Base-by-base conservation (phyloP, 1,140 invertebrate genomes). In the Ditylenchus dipsaci region DNA sequence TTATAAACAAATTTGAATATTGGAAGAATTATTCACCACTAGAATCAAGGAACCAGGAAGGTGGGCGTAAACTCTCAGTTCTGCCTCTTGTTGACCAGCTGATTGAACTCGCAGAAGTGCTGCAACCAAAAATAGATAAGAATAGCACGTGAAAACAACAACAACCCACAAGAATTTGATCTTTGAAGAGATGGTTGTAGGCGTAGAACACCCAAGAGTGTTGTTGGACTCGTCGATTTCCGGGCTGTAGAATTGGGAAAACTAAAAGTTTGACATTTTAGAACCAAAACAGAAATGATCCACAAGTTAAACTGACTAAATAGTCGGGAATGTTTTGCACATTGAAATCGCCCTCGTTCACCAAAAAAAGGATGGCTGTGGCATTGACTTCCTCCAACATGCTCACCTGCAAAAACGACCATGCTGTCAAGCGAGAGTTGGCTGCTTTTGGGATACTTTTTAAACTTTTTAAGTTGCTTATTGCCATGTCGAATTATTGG, bases 221-320 rank as follows among this genome's bases (percentile, higher is more conserved):
- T 13, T 19, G 29, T 67, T 30, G 9, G 49, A 27, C 45, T 38
- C 62, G 27, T 67, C 74, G 21, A 81, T 63, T 68, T 81, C 74
- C 15, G 78, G 75, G 61, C 79, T 78, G 71, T 69, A 80, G 59
- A 81, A 80, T 8, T 77, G 73, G 3, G 78, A 70, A 43, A 76
- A 79, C 78, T 78, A 27, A 59, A 78, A 69, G 5, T 9, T 17
- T n/a, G n/a, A 53, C 3, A 15, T 5, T 3, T 17, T 1, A 57
- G 26, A 67, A 33, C 23, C 8, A 8, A 42, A 23, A 38, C 30
- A 30, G 53, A 47, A 27, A 7, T 56, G 8, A 26, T 45, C n/a
- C 29, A 17, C 15, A 53, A 21, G 15, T 17, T 3, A 42, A 63
- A 63, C 21, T 21, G 42, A 78, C 76, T 68, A 81, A 68, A 63